These are phyloP conservation scores for Maconellicoccus hirsutus DNA, from an alignment of 1,140 invertebrate species.

Conservation along the genomic window DNA sequence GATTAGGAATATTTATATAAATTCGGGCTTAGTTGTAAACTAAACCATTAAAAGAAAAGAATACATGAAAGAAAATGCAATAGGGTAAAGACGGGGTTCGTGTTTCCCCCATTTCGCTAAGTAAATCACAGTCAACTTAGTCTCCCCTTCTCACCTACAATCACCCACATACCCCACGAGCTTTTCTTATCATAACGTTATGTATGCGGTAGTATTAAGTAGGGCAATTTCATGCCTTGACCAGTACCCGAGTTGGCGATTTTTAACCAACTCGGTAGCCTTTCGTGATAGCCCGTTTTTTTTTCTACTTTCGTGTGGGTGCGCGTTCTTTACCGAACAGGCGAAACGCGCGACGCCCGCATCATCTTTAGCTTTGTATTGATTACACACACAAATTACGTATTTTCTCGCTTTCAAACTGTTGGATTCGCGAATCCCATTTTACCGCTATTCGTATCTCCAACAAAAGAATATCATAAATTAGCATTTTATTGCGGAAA, in stretches of 20 bases:
- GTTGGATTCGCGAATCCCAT: no score
- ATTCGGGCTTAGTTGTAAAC: conserved; percentile 7
- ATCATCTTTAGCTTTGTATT: no score
- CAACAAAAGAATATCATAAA: no score
- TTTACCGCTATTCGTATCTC: no score
- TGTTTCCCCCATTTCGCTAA: neutral
- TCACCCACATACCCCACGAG: neutral
- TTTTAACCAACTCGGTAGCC: neutral
- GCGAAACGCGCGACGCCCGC: no score
- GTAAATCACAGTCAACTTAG: neutral
- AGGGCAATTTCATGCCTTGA: conserved; percentile 19
- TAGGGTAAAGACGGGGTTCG: neutral
- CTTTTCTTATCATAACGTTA: neutral
- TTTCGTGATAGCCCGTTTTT: neutral
- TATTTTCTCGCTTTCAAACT: no score
- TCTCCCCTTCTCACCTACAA: neutral
- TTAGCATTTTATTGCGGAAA: no score
- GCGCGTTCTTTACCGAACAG: no score
- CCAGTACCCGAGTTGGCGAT: neutral
- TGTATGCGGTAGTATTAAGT: conserved; percentile 13
- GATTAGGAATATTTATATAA: conserved; percentile 10
- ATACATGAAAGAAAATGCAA: conserved; percentile 4
- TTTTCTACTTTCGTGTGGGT: no score
- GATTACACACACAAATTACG: no score
- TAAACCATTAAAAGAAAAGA: conserved; percentile 9